These are phyloP conservation scores for Erythrocercus mccallii DNA, from an alignment of 2,113 vertebrate species.

Conservation along the genomic window DNA sequence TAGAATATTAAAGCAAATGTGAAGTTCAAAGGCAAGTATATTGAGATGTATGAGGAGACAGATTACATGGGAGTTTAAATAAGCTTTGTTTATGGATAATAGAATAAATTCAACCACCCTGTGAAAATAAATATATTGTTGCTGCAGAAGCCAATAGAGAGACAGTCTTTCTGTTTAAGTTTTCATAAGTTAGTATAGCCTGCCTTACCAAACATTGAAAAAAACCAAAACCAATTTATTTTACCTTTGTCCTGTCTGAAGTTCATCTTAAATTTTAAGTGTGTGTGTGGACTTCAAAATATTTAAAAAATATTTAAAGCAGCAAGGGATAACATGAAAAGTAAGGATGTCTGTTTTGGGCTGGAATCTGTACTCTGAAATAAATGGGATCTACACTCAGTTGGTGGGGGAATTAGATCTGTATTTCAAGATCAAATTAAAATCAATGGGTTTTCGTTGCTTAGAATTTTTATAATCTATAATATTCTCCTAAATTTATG, in stretches of 20 bases:
- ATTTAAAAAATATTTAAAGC: neutral
- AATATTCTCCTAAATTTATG: neutral
- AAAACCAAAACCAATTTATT: rapidly evolving
- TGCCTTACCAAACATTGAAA: neutral
- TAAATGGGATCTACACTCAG: neutral
- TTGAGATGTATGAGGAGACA: neutral
- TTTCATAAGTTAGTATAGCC: neutral
- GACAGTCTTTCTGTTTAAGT: neutral
- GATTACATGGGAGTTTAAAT: neutral
- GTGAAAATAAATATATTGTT: neutral
- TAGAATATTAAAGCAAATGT: neutral
- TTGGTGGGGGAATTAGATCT: neutral
- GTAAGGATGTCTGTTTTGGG: neutral
- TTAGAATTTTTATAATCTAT: neutral
- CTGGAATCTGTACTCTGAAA: neutral
- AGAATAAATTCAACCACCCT: neutral
- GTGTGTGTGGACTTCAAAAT: neutral
- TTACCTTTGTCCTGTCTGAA: neutral
- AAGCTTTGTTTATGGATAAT: neutral
- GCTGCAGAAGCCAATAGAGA: neutral
- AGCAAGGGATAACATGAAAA: neutral
- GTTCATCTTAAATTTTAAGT: neutral
- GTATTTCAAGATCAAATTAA: neutral
- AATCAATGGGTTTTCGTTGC: neutral
- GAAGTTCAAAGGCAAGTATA: neutral